Percentiles rank a stretch among this genome's conserved stretches.
Conservation (phyloP, 2,888 invertebrate species). For the Exocentrus adspersus region DNA sequence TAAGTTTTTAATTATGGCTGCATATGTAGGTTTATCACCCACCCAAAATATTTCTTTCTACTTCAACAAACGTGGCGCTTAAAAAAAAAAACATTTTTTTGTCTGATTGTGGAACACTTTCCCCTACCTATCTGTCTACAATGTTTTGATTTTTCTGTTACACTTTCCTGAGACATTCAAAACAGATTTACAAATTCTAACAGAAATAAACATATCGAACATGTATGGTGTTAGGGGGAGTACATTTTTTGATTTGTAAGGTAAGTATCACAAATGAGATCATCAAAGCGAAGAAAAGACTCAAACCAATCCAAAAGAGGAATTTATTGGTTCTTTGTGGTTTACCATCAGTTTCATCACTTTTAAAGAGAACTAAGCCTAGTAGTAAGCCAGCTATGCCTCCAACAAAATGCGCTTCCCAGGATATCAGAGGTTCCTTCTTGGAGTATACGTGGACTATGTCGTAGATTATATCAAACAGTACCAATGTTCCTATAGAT, state of each 20-base stretch:
- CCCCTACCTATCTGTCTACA: neutral
- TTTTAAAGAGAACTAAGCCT: constrained; percentile 56
- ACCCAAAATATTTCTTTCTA: too few species aligned
- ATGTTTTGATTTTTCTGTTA: neutral
- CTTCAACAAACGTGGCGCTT: too few species aligned
- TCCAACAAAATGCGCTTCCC: constrained; percentile 78
- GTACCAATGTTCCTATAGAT: constrained; percentile 71
- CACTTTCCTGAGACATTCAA: constrained; percentile 10
- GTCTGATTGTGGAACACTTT: too few species aligned
- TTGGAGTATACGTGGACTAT: constrained; percentile 63
- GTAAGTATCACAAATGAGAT: constrained; percentile 45
- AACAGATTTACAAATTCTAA: constrained; percentile 29
- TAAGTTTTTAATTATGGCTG: too few species aligned
- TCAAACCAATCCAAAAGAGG: constrained; percentile 46
- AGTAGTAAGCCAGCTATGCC: constrained; percentile 74
- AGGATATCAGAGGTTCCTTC: constrained; percentile 69
- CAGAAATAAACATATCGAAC: constrained; percentile 49
- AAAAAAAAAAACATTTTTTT: too few species aligned
- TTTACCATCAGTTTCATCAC: constrained; percentile 11
- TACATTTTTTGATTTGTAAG: constrained; percentile 51
- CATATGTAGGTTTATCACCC: too few species aligned
- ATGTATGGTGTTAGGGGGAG: constrained; percentile 43
- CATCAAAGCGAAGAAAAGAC: constrained; percentile 43
- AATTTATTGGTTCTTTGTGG: constrained; percentile 27
- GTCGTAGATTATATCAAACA: constrained; percentile 72